Conservation (phyloP, 2,113 vertebrate genomes). For the Rattus norvegicus region GRCr8 NC_086028.1:6470001-6470500, state of each 20-base stretch:
- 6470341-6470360: background rate
- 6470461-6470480: background rate
- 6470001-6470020: background rate
- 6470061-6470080: conserved; percentile 65
- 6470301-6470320: background rate
- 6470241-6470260: accelerated
- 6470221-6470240: conserved; percentile 88
- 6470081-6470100: conserved; percentile 89
- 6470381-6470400: background rate
- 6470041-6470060: background rate
- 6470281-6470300: background rate
- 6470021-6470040: background rate
- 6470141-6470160: conserved; percentile 97
- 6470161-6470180: conserved; percentile 99
- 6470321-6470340: background rate
- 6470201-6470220: conserved; percentile 96
- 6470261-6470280: background rate
- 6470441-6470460: background rate
- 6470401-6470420: background rate
- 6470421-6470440: background rate
- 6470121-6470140: conserved; percentile 99
- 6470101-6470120: conserved; percentile 99
- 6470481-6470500: no score
- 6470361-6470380: background rate
- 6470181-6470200: conserved; percentile 99